Evolutionary conservation across 2,888 invertebrate genomes (phyloP).

Genomic region (Morpho helenor): DNA sequence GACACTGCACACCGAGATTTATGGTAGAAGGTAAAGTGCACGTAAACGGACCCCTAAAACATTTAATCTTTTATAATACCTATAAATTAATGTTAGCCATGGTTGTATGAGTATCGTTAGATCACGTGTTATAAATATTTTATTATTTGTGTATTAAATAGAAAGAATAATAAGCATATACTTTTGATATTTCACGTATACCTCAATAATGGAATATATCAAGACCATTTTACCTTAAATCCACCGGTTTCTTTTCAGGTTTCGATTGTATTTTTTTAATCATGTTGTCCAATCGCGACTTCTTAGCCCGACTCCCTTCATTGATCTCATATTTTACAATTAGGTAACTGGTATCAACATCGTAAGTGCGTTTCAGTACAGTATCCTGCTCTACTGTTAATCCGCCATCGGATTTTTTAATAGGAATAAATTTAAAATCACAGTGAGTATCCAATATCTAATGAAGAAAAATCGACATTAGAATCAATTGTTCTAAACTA

Average conservation of each 20-base stretch:
- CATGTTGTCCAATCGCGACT: conserved; percentile 41
- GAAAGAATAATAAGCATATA: no score
- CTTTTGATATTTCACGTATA: no score
- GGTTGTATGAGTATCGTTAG: no score
- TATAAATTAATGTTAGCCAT: no score
- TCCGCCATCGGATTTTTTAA: conserved; percentile 31
- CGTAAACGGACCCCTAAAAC: conserved; percentile 64
- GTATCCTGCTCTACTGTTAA: conserved; percentile 39
- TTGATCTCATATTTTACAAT: conserved; percentile 56
- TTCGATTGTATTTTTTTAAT: conserved; percentile 43
- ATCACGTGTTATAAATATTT: no score
- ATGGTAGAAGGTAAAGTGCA: conserved; percentile 60
- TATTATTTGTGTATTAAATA: no score
- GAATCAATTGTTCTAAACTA: no score
- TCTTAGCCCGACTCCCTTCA: conserved; percentile 37
- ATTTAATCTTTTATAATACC: background rate
- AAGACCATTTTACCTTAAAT: conserved; percentile 47
- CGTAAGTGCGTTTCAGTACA: conserved; percentile 45
- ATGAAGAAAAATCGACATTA: no score
- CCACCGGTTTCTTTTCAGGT: conserved; percentile 49
- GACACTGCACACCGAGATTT: conserved; percentile 59
- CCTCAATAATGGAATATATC: no score
- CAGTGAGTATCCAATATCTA: conserved; percentile 43
- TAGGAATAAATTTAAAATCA: conserved; percentile 56
- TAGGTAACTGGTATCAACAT: conserved; percentile 56